Percentiles rank a stretch among this genome's conserved stretches.
These are phyloP conservation scores for Brachionus angularis DNA, from an alignment of 1,140 invertebrate species.

Conservation along the genomic window DNA sequence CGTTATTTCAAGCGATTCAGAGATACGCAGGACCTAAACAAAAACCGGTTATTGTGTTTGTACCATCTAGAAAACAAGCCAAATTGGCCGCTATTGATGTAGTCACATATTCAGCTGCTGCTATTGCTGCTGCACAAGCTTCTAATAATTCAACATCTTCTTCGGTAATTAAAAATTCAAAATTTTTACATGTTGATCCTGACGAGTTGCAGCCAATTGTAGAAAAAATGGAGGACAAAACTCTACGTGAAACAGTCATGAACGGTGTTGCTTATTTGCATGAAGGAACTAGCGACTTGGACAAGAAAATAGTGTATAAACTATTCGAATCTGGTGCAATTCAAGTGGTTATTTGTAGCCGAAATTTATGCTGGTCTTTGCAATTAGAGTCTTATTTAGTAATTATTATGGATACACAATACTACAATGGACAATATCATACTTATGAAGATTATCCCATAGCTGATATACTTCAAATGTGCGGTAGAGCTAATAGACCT, in stretches of 20 bases:
- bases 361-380: constrained; percentile 85
- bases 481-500: constrained; percentile 73
- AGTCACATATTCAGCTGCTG: constrained; percentile 83
- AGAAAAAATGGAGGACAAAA: constrained; percentile 77
- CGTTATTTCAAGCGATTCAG: constrained; percentile 87
- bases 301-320: constrained; percentile 82
- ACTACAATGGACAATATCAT: constrained; percentile 83
- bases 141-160: neutral
- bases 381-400: constrained; percentile 83
- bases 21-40: constrained; percentile 69
- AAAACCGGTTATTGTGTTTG: constrained; percentile 91
- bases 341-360: constrained; percentile 82
- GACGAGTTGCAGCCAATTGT: constrained; percentile 76
- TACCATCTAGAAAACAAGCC: constrained; percentile 87
- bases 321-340: constrained; percentile 87
- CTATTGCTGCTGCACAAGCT: constrained; percentile 71
- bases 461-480: constrained; percentile 94
- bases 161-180: neutral
- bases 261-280: constrained; percentile 96
- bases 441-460: constrained; percentile 92
- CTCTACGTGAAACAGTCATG: constrained; percentile 73
- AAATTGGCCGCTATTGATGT: constrained; percentile 89
- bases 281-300: constrained; percentile 78
- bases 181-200: constrained; percentile 61
- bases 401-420: constrained; percentile 94